Conservation (phyloP, 2,113 vertebrate genomes). For the Tenebrosternarchus preto region DNA sequence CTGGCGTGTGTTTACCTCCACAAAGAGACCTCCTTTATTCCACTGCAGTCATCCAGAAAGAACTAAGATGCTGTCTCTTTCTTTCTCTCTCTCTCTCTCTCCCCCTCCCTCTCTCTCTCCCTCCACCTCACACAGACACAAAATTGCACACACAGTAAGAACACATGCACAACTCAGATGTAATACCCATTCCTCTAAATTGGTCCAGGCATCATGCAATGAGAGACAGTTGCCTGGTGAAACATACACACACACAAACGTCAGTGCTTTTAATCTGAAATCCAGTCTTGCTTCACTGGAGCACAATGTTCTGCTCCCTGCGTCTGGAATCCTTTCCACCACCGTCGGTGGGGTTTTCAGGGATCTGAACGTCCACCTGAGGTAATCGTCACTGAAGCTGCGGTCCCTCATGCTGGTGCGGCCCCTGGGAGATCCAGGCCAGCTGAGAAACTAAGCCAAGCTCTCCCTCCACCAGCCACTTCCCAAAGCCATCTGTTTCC, state of each 20-base stretch:
- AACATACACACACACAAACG: slow-evolving; percentile 11
- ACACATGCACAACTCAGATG: neutral
- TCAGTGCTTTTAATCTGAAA: neutral
- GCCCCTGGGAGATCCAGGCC: too few species aligned
- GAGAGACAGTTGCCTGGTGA: neutral
- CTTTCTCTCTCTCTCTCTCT: neutral
- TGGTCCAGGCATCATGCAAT: neutral
- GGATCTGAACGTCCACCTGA: too few species aligned
- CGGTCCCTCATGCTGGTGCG: too few species aligned
- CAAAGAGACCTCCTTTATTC: slow-evolving; percentile 49
- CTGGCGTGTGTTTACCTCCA: slow-evolving; percentile 38
- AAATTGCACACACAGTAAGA: slow-evolving; percentile 10
- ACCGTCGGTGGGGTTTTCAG: too few species aligned
- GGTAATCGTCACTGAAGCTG: too few species aligned
- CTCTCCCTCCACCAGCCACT: neutral
- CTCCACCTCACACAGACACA: neutral
- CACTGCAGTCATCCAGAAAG: slow-evolving; percentile 69
- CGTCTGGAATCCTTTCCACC: too few species aligned
- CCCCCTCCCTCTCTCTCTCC: too few species aligned
- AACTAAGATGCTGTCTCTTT: slow-evolving; percentile 73
- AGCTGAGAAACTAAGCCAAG: too few species aligned
- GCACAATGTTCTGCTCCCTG: too few species aligned
- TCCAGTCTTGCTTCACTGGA: too few species aligned
- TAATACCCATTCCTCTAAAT: neutral
- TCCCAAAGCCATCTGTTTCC: slow-evolving; percentile 16